Conservation (phyloP, 2,888 invertebrate species). For the Coenonympha glycerion region DNA sequence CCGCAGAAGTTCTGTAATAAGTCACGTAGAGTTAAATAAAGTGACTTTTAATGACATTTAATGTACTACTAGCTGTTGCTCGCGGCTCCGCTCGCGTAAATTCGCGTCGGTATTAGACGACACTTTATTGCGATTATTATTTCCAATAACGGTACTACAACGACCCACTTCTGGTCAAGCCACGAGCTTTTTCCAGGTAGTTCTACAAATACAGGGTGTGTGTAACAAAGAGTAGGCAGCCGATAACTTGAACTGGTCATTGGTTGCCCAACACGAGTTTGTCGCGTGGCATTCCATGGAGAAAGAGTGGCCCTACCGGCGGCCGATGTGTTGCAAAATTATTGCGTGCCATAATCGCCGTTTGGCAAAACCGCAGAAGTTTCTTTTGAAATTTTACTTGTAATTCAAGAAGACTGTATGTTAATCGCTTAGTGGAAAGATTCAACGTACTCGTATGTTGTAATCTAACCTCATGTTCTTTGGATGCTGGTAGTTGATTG, state of each 20-base stretch:
- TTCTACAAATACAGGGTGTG: background rate
- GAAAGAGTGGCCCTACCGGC: conserved; percentile 60
- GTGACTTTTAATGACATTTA: no score
- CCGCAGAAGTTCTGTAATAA: no score
- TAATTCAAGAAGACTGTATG: conserved; percentile 50
- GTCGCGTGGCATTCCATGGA: conserved; percentile 52
- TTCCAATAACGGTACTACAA: background rate
- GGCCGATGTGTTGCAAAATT: conserved; percentile 52
- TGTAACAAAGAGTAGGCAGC: conserved; percentile 25
- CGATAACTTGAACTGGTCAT: conserved; percentile 21
- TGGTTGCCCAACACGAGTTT: conserved; percentile 33
- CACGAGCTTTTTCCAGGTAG: conserved; percentile 9
- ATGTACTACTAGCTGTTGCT: no score
- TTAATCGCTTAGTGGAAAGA: background rate
- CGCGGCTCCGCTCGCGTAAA: no score
- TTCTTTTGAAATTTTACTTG: conserved; percentile 61
- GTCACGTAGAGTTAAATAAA: no score
- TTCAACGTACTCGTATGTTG: background rate
- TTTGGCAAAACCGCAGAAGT: conserved; percentile 51
- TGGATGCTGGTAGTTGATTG: background rate
- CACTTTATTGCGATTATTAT: background rate
- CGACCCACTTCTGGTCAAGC: background rate
- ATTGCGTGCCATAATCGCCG: conserved; percentile 44
- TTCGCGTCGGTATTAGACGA: no score
- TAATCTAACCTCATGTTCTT: background rate